Percentiles rank a stretch among this genome's conserved stretches.
Conservation (phyloP, 1,140 invertebrate species). For the Colletes latitarsis region DNA sequence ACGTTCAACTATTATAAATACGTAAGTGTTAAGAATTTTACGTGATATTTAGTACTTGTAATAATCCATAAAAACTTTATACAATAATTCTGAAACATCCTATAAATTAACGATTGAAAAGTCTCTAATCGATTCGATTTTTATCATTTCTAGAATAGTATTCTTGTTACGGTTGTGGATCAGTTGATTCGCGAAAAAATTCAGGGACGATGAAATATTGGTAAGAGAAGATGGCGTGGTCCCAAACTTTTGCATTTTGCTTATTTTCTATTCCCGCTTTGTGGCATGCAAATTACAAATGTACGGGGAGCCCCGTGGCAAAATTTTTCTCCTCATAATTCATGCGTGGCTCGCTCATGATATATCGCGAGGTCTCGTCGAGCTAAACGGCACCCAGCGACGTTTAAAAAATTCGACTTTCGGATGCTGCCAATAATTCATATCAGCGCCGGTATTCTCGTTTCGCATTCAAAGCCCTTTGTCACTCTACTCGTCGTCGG, state of each 20-base stretch:
- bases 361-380: neutral
- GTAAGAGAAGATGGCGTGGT: neutral
- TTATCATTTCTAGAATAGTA: too few species aligned
- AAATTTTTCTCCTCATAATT: slow-evolving; percentile 15
- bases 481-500: slow-evolving; percentile 21
- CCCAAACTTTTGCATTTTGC: slow-evolving; percentile 5
- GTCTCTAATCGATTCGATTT: too few species aligned
- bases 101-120: too few species aligned
- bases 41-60: too few species aligned
- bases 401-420: slow-evolving; percentile 30
- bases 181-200: neutral
- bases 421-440: slow-evolving; percentile 35
- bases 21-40: too few species aligned
- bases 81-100: too few species aligned
- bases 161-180: neutral
- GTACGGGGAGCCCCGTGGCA: neutral
- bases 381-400: neutral
- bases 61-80: too few species aligned
- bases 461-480: slow-evolving; percentile 37
- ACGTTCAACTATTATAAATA: too few species aligned
- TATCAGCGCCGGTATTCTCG: slow-evolving; percentile 29
- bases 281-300: neutral
- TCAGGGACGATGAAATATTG: neutral
- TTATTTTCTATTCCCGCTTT: neutral
- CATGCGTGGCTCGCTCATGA: slow-evolving; percentile 3